Percentiles rank a stretch among this genome's conserved stretches.
These are phyloP conservation scores for Lasioglossum albipes DNA, from an alignment of 1,140 invertebrate species.

Conservation along the genomic window DNA sequence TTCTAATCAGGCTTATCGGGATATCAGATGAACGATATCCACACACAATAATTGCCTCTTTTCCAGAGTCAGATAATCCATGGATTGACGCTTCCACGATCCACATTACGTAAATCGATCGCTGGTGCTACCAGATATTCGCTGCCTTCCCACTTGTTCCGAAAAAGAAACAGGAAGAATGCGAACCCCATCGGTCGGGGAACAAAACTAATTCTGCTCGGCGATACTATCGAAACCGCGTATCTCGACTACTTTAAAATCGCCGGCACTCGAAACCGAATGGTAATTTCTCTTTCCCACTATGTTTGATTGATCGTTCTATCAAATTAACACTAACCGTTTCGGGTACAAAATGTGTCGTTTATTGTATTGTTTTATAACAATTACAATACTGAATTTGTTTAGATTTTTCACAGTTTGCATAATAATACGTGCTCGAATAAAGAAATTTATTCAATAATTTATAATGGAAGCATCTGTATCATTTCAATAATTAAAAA, in stretches of 20 bases:
- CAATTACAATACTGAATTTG: no score
- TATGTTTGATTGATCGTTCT: neutral
- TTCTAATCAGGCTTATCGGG: slow-evolving; percentile 65
- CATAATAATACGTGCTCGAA: no score
- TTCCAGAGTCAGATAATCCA: slow-evolving; percentile 68
- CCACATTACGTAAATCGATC: slow-evolving; percentile 45
- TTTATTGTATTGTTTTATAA: no score
- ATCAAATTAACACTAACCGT: no score
- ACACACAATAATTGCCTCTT: slow-evolving; percentile 63
- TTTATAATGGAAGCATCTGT: no score
- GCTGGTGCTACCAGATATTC: slow-evolving; percentile 5
- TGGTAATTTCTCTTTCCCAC: neutral
- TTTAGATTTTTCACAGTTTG: no score
- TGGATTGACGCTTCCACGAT: slow-evolving; percentile 63
- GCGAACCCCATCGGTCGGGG: neutral
- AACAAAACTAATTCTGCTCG: neutral
- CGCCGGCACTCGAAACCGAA: neutral
- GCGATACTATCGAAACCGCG: neutral
- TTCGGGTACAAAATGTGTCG: no score
- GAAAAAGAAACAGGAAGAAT: neutral
- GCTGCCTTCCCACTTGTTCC: neutral
- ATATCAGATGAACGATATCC: slow-evolving; percentile 66
- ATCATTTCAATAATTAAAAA: no score
- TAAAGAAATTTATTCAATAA: no score
- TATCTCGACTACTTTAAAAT: neutral